These are phyloP conservation scores for Teleopsis dalmanni DNA, from an alignment of 1,140 invertebrate genomes.

Conservation along the genomic window DNA sequence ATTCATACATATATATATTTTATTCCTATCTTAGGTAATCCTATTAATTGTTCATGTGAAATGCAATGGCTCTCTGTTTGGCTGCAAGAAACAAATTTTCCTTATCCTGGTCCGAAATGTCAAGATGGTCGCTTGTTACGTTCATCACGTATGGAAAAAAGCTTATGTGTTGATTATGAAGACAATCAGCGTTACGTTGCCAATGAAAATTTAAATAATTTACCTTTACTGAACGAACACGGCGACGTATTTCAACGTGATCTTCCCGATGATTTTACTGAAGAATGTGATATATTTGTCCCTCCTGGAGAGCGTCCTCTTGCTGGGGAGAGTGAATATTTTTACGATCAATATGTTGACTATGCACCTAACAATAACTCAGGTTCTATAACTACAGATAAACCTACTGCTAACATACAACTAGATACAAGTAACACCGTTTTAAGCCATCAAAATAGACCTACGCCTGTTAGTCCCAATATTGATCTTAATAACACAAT, in stretches of 20 bases:
- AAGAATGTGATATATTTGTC: constrained; percentile 35
- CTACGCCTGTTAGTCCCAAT: constrained; percentile 21
- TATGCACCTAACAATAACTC: constrained; percentile 57
- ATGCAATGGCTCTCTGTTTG: constrained; percentile 75
- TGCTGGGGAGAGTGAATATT: constrained; percentile 66
- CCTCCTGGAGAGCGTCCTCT: constrained; percentile 48
- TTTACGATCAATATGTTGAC: constrained; percentile 74
- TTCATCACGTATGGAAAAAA: constrained; percentile 58
- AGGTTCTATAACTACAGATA: constrained; percentile 29
- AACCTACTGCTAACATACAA: constrained; percentile 7
- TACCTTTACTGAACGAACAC: constrained; percentile 40
- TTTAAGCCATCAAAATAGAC: constrained; percentile 19
- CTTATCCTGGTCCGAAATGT: constrained; percentile 60
- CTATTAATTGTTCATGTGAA: constrained; percentile 69
- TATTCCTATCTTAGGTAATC: constrained; percentile 57
- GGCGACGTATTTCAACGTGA: constrained; percentile 40
- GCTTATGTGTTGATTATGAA: constrained; percentile 51
- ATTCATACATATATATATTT: background rate
- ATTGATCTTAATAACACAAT: constrained; percentile 60
- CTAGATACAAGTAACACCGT: constrained; percentile 12
- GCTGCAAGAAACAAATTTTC: constrained; percentile 61
- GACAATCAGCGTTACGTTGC: constrained; percentile 31
- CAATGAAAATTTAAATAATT: constrained; percentile 22
- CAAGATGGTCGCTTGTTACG: constrained; percentile 64
- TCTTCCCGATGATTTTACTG: constrained; percentile 35